Evolutionary conservation across 2,888 invertebrate genomes (phyloP).

Genomic region (Drosophila setosimentum): DNA sequence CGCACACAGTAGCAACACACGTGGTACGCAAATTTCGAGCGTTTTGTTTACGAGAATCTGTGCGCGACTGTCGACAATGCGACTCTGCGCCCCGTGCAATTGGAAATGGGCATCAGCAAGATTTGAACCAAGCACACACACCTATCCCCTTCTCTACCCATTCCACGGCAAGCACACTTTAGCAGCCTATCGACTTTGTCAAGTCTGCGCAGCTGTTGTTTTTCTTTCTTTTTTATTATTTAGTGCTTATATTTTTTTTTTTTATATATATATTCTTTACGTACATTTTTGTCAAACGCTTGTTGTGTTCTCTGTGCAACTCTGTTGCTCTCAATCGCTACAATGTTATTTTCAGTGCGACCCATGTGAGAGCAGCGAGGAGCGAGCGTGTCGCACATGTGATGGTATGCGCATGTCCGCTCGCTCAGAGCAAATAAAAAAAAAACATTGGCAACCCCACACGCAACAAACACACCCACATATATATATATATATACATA

Average conservation of each 20-base stretch:
- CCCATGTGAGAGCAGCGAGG: slow-evolving; percentile 54
- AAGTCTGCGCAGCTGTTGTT: slow-evolving; percentile 75
- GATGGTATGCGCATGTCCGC: slow-evolving; percentile 68
- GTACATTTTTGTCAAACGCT: slow-evolving; percentile 44
- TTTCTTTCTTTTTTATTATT: slow-evolving; percentile 24
- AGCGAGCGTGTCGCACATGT: slow-evolving; percentile 50
- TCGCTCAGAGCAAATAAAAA: slow-evolving; percentile 58
- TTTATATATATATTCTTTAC: slow-evolving; percentile 43
- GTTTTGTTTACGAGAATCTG: slow-evolving; percentile 67
- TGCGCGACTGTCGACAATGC: slow-evolving; percentile 54
- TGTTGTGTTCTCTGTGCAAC: slow-evolving; percentile 30
- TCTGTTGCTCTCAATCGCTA: slow-evolving; percentile 47
- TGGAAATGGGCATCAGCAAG: slow-evolving; percentile 47
- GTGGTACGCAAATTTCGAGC: slow-evolving; percentile 72
- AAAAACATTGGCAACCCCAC: slow-evolving; percentile 66
- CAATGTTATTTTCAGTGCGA: slow-evolving; percentile 69
- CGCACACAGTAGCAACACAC: slow-evolving; percentile 58
- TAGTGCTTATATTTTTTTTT: slow-evolving; percentile 6
- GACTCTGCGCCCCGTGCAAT: slow-evolving; percentile 54
- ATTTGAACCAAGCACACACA: slow-evolving; percentile 9
- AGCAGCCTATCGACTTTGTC: slow-evolving; percentile 51
- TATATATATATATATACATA: slow-evolving; percentile 9
- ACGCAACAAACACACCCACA: slow-evolving; percentile 38
- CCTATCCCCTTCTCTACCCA: neutral
- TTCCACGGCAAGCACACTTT: slow-evolving; percentile 1